Base-by-base conservation (phyloP, 2,797 vertebrate genomes). In the Acipenser transmontanus region DNA sequence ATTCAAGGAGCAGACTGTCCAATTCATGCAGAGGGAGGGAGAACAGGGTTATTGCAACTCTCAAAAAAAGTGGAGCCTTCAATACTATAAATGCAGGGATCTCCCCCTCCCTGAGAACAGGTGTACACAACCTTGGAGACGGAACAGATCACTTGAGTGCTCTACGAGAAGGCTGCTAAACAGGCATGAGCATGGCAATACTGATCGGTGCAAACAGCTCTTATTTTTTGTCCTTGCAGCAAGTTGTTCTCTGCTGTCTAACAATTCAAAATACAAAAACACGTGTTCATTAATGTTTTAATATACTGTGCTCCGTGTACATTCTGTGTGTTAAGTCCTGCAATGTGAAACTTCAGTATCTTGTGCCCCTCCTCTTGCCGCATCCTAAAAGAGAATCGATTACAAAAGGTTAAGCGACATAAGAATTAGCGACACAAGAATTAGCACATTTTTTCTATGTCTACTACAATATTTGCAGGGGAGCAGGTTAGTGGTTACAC, bases 281-380 rank as follows among this genome's bases (percentile, higher is more conserved):
- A 74, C 59, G 59, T 68, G 61, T 69, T 63, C 62, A 66, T 61
- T 70, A 11, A 57, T 34, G 34, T 57, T 64, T 68, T 56, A 66
- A 62, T 66, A 67, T 50, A 75, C 48, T 48, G 77, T 83, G 75
- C 68, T 1, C 60, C 66, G 80, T 81, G 77, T 14, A 57, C 72
- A 64, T 63, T 82, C 80, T 78, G 83, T 8, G 60, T 77, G 73
- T 80, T 76, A 56, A 59, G 84, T 87, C 82, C 72, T 73, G 61
- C 11, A 48, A 66, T 61, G 74, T 68, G 68, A 63, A 78, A 76
- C 68, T 71, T 73, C 68, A 67, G 74, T 72, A 82, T 76, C 75
- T 76, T 63, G 66, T 20, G 50, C 75, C 73, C 68, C 77, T 81
- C 66, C 76, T 80, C 69, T 79, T 84, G 50, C 65, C 70, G 76